phyloP scores from a whole-genome alignment of 2,113 vertebrate genomes.

The Gallinago jamesoni region DNA sequence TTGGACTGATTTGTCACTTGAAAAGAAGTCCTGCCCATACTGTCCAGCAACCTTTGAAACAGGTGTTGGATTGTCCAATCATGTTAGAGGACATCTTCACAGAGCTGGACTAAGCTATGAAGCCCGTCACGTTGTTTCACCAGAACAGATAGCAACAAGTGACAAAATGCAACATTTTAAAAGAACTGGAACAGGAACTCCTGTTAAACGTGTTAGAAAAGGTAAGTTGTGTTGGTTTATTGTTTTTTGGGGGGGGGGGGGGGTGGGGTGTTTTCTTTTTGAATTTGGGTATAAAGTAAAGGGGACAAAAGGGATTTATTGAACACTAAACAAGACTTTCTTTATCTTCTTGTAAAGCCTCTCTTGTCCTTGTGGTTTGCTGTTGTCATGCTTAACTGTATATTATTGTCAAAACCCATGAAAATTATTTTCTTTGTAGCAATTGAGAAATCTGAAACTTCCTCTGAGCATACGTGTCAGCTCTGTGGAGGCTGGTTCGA shows the following conservation, averaged over 20 bases:
- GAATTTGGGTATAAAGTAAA: background rate
- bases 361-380: background rate
- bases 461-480: conserved; percentile 87
- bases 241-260: no score
- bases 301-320: background rate
- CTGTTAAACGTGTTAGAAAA: conserved; percentile 86
- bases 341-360: background rate
- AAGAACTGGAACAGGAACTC: conserved; percentile 81
- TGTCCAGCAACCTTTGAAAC: conserved; percentile 93
- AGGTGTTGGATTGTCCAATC: conserved; percentile 92
- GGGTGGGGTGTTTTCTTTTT: background rate
- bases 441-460: conserved; percentile 86
- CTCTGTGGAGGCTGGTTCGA: conserved; percentile 92
- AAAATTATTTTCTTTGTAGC: conserved; percentile 74
- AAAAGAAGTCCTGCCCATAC: conserved; percentile 89
- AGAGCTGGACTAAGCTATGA: conserved; percentile 91
- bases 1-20: conserved; percentile 83
- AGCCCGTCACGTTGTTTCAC: conserved; percentile 91
- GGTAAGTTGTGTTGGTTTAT: conserved; percentile 69
- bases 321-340: background rate
- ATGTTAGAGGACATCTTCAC: conserved; percentile 92
- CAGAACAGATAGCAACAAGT: conserved; percentile 90
- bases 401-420: background rate
- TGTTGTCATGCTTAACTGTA: background rate
- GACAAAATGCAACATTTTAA: conserved; percentile 89